Conservation (phyloP, 2,888 invertebrate species). For the Polietes domitor region DNA sequence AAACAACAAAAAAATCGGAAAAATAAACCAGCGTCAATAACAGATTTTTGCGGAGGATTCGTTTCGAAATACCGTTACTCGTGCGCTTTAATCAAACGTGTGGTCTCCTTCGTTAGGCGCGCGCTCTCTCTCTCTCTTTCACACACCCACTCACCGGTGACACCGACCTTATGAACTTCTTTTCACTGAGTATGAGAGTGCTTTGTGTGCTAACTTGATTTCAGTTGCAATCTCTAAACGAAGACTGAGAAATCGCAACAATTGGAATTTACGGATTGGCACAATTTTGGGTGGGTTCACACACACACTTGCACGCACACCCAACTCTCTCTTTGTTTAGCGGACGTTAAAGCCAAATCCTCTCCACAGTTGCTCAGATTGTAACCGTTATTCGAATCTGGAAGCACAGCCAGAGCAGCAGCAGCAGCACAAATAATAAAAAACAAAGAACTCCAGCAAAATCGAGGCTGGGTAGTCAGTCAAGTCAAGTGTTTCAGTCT, state of each 20-base stretch:
- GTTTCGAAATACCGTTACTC: conserved; percentile 54
- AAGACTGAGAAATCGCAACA: conserved; percentile 74
- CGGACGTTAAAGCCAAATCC: conserved; percentile 19
- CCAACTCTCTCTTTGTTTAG: conserved; percentile 16
- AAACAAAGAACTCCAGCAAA: conserved; percentile 49
- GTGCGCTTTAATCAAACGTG: conserved; percentile 49
- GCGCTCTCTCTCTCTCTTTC: conserved; percentile 44
- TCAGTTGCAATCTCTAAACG: conserved; percentile 73
- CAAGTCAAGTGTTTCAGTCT: conserved; percentile 72
- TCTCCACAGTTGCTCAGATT: conserved; percentile 39
- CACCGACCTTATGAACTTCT: conserved; percentile 49
- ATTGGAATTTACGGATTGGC: conserved; percentile 76
- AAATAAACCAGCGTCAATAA: conserved; percentile 28
- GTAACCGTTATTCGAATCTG: conserved; percentile 67
- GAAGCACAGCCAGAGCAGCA: conserved; percentile 34
- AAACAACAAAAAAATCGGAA: conserved; percentile 26
- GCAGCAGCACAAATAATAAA: conserved; percentile 38
- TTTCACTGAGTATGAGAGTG: conserved; percentile 22
- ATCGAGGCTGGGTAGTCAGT: conserved; percentile 54
- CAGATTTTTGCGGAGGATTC: conserved; percentile 23
- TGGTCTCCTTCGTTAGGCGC: conserved; percentile 20
- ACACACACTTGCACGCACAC: conserved; percentile 8
- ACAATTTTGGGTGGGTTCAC: conserved; percentile 67
- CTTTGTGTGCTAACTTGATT: conserved; percentile 72
- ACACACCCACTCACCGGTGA: neutral